These are phyloP conservation scores for Anas capensis DNA, from an alignment of 2,797 vertebrate genomes.

Conservation along the genomic window DNA sequence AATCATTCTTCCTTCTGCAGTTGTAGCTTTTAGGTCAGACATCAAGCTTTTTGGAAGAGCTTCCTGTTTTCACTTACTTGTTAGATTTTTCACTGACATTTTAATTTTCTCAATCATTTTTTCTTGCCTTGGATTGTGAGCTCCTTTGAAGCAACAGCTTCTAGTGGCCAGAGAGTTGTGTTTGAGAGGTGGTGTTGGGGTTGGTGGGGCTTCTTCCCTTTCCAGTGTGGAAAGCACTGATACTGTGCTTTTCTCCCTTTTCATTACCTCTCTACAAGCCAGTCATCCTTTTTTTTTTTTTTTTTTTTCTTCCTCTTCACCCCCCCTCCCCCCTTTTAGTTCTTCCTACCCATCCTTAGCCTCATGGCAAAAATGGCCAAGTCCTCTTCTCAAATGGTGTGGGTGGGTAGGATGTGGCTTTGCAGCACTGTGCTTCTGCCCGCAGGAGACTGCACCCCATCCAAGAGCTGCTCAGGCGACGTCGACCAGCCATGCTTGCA, in stretches of 20 bases:
- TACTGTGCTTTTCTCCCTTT: background rate
- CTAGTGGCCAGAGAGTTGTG: background rate
- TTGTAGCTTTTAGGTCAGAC: background rate
- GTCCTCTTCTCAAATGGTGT: background rate
- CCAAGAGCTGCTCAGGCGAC: background rate
- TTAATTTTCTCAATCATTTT: background rate
- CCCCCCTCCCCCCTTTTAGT: background rate
- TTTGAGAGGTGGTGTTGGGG: background rate
- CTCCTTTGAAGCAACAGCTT: background rate
- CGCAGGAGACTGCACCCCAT: background rate
- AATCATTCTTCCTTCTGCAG: background rate
- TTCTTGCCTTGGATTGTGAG: background rate
- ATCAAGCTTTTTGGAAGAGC: background rate
- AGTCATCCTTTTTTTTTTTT: background rate
- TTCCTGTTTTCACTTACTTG: background rate
- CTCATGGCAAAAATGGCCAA: background rate
- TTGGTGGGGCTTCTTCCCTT: background rate
- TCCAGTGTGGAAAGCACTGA: accelerated
- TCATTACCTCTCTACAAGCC: background rate
- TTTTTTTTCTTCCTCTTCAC: background rate
- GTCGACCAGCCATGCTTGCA: background rate
- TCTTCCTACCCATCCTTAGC: background rate
- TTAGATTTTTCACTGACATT: background rate
- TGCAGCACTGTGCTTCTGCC: background rate
- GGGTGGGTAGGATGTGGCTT: background rate